Evolutionary conservation across 1,140 invertebrate genomes (phyloP).

Genomic region (Adelges cooleyi): DNA sequence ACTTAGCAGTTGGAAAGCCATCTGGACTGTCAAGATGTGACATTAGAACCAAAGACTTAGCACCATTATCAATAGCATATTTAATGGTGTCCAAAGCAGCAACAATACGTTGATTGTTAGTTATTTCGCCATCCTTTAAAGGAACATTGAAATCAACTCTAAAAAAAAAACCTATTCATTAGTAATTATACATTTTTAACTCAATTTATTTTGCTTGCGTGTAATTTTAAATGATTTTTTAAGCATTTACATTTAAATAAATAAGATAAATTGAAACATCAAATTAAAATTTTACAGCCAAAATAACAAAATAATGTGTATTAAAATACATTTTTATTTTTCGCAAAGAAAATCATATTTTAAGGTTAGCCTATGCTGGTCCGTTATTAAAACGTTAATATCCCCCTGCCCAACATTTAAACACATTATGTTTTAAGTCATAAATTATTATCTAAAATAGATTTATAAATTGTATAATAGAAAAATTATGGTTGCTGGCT

Average conservation of each 20-base stretch:
- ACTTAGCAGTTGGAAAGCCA: slow-evolving; percentile 74
- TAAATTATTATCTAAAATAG: too few species aligned
- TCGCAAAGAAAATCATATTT: background rate
- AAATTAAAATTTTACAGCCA: background rate
- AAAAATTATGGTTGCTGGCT: too few species aligned
- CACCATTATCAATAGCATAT: slow-evolving; percentile 85
- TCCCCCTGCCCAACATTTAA: too few species aligned
- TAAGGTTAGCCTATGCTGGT: too few species aligned
- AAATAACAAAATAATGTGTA: too few species aligned
- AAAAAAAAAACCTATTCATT: slow-evolving; percentile 36
- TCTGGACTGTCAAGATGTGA: slow-evolving; percentile 96
- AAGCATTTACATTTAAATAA: background rate
- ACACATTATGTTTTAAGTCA: too few species aligned
- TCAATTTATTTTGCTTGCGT: background rate
- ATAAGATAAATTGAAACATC: background rate
- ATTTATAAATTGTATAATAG: too few species aligned
- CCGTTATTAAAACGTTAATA: too few species aligned
- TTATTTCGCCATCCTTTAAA: slow-evolving; percentile 89
- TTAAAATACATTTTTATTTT: too few species aligned
- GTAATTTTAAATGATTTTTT: background rate
- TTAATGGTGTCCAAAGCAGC: slow-evolving; percentile 90
- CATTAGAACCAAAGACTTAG: slow-evolving; percentile 91
- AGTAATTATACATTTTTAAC: background rate
- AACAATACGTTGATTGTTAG: slow-evolving; percentile 95
- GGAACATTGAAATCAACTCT: slow-evolving; percentile 99